Conservation (phyloP, 2,113 vertebrate species). For the Amblyopsis rosae region DNA sequence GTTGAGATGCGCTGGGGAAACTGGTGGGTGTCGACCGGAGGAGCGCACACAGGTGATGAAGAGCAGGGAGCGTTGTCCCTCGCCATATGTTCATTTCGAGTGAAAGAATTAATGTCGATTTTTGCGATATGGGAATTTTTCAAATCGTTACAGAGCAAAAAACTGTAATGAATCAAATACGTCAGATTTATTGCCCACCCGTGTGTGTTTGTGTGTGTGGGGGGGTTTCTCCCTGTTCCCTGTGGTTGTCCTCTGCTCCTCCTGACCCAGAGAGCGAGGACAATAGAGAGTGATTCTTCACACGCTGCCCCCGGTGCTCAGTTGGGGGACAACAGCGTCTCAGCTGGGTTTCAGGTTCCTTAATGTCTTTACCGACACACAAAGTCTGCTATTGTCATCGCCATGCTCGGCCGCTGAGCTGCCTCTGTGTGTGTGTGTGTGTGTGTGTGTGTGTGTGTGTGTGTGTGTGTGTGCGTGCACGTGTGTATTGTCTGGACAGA, state of each 20-base stretch:
- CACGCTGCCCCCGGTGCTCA: constrained; percentile 59
- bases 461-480: constrained; percentile 43
- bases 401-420: constrained; percentile 51
- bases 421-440: constrained; percentile 45
- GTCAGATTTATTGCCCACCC: no score
- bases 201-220: neutral
- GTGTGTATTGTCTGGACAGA: constrained; percentile 58
- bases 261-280: constrained; percentile 32
- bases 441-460: constrained; percentile 37
- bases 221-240: constrained; percentile 52
- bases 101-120: no score
- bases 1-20: no score
- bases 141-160: no score
- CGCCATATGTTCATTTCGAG: no score
- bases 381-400: constrained; percentile 66
- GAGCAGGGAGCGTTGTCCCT: no score
- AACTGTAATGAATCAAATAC: no score
- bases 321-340: constrained; percentile 35
- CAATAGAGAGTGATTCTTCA: constrained; percentile 63
- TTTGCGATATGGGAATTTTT: no score
- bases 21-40: no score
- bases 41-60: no score
- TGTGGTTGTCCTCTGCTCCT: constrained; percentile 56
- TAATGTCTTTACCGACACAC: constrained; percentile 47
- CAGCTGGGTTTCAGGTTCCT: constrained; percentile 66